Conservation (phyloP, 2,797 vertebrate genomes). For the Gymnothorax javanicus region DNA sequence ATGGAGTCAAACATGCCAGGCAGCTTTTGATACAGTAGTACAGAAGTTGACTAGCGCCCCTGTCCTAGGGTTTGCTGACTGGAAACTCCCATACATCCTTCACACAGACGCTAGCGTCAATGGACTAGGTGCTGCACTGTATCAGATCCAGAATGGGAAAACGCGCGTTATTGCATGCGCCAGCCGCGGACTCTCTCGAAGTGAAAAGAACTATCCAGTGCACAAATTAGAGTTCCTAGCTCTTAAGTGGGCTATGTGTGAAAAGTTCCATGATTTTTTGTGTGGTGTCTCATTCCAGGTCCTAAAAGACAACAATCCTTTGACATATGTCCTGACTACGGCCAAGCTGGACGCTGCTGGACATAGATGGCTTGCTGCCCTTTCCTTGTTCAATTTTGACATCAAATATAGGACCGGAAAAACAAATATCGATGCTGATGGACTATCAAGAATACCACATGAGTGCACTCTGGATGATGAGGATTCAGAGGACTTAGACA, state of each 20-base stretch:
- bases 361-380: slow-evolving; percentile 24
- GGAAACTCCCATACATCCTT: background rate
- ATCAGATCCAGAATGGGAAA: background rate
- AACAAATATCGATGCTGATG: background rate
- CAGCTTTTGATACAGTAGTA: too few relatives aligned
- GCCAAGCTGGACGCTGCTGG: slow-evolving; percentile 22
- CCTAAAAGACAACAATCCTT: slow-evolving; percentile 26
- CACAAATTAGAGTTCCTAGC: slow-evolving; percentile 28
- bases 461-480: background rate
- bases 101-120: background rate
- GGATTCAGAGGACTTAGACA: background rate
- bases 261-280: slow-evolving; percentile 26
- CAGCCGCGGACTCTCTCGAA: background rate
- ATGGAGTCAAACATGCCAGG: too few relatives aligned
- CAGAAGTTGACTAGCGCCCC: slow-evolving; percentile 23
- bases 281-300: slow-evolving; percentile 12
- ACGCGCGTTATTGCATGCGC: slow-evolving; percentile 2
- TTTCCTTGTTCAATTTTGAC: slow-evolving; percentile 21
- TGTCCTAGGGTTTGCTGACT: background rate
- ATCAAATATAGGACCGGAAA: background rate
- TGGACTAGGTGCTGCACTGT: background rate
- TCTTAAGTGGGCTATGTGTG: slow-evolving; percentile 24
- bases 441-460: background rate
- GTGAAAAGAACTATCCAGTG: slow-evolving; percentile 22
- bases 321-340: slow-evolving; percentile 4